Evolutionary conservation across 2,113 vertebrate species (phyloP).

Genomic region (Pterocles burchelli): DNA sequence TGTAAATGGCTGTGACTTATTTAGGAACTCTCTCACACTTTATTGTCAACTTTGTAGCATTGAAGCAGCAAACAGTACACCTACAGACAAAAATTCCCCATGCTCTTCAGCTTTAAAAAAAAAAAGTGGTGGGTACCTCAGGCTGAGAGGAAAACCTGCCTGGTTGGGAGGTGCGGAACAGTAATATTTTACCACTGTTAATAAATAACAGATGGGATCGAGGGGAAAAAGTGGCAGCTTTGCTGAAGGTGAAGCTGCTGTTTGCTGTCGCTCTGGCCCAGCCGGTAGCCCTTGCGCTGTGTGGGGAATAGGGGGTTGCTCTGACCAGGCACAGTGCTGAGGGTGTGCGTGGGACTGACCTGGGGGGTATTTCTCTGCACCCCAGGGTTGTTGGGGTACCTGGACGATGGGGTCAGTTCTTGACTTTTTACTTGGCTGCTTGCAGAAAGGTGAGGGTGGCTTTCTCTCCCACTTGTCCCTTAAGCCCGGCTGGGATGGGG

Average conservation of each 20-base stretch:
- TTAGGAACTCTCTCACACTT: not conserved
- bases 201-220: constrained; percentile 16
- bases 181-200: constrained; percentile 37
- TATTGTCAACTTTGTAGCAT: not conserved
- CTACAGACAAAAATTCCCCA: not conserved
- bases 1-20: not conserved
- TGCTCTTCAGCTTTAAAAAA: not conserved
- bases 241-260: not conserved
- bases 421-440: not conserved
- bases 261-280: not conserved
- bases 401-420: not conserved
- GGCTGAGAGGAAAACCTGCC: not conserved
- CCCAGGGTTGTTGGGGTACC: not conserved
- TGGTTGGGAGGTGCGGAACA: not conserved
- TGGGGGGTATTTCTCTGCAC: not conserved
- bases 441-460: not conserved
- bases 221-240: not conserved
- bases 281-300: accelerated
- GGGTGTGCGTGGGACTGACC: not conserved
- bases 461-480: not conserved
- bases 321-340: accelerated
- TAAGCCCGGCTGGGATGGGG: not conserved
- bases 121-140: not conserved
- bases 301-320: not conserved
- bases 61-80: not conserved